Base-by-base conservation (phyloP, 2,113 vertebrate species). In the Nothocercus julius region DNA sequence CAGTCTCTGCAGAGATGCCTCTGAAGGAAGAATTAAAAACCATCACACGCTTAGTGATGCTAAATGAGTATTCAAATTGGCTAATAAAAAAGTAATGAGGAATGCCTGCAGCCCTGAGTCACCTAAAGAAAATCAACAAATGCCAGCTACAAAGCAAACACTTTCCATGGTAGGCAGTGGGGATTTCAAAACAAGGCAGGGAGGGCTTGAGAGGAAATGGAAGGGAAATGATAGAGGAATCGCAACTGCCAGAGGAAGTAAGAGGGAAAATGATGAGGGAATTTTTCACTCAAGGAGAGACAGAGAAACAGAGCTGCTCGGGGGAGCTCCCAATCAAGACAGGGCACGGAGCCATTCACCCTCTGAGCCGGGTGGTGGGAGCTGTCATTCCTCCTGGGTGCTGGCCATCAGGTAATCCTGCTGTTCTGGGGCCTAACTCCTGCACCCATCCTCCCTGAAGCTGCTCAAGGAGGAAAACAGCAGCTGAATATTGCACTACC, bases 41-140 rank as follows among this genome's bases (percentile, higher is more conserved):
- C 85, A 61, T 51, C 32, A 68, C 95, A 91, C 1, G 10, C 87
- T 76, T 92, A 82, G 92, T 44, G 67, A 95, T 85, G 90, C 95
- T 96, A 96, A 97, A 95, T 90, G 89, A 93, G 88, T 95, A 97
- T 97, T 97, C 93, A 97, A 92, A 97, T 87, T 85, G 87, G 70
- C 85, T 97, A 94, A 97, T 97, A 96, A 96, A 97, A 97, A 95
- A 96, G 82, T 97, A 96, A 97, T 97, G 92, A 96, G 95, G 93
- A 96, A 72, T 92, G 96, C 90, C 93, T 96, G 90, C 79, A 94
- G 95, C 86, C 92, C 94, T 95, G 77, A 93, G 74, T 87, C 90
- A 96, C 95, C 96, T 91, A 88, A 94, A 95, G 94, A 96, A 97
- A 96, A 94, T 78, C 96, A 97, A 95, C 95, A 96, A 92, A 91